Conservation (phyloP, 1,140 invertebrate genomes). For the Papilio glaucus region DNA sequence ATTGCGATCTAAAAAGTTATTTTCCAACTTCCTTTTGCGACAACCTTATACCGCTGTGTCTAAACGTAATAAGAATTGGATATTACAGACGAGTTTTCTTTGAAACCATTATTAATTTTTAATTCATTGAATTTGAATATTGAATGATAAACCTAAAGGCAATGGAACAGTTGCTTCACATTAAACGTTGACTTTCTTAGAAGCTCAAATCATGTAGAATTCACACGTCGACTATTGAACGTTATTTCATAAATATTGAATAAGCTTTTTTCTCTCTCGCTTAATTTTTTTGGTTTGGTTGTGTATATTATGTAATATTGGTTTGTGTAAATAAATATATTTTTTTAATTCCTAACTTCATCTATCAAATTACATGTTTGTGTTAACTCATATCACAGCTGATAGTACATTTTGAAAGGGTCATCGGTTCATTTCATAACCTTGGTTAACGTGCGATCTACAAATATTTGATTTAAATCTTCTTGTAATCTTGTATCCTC, state of each 20-base stretch:
- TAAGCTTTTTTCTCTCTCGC: neutral
- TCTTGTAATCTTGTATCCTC: too few relatives aligned
- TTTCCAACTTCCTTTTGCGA: conserved; percentile 35
- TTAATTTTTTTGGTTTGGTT: too few relatives aligned
- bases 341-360: too few relatives aligned
- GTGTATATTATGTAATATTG: too few relatives aligned
- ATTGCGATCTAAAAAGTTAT: conserved; percentile 55
- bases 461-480: too few relatives aligned
- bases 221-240: neutral
- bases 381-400: too few relatives aligned
- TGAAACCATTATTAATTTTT: conserved; percentile 32
- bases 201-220: neutral
- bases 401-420: too few relatives aligned
- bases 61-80: conserved; percentile 40
- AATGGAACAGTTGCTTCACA: neutral
- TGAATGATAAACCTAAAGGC: neutral
- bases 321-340: too few relatives aligned
- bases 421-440: too few relatives aligned
- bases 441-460: too few relatives aligned
- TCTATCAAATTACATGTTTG: too few relatives aligned
- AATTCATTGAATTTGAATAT: conserved; percentile 36
- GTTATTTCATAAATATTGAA: neutral
- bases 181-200: conserved; percentile 3
- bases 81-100: conserved; percentile 8
- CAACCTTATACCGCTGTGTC: too few relatives aligned